phyloP scores from a whole-genome alignment of 30 jellyfish, hydroid and myxozoan genomes.

The Rhopilema esculentum region DNA sequence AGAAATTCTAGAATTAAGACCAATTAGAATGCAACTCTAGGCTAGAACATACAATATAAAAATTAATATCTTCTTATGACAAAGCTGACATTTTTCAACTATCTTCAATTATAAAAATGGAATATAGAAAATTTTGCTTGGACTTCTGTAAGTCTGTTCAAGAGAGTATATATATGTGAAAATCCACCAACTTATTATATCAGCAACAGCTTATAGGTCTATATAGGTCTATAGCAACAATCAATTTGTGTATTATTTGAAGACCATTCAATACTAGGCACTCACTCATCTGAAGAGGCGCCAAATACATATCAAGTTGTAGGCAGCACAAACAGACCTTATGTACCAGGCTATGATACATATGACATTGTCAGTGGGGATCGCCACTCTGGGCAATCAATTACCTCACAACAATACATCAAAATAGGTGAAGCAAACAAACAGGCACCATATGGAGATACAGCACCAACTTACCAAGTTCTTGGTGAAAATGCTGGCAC shows the following conservation, averaged over 20 bases:
- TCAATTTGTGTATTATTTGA: background rate
- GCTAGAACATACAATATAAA: no score
- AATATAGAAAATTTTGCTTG: no score
- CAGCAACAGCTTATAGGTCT: no score
- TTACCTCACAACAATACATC: background rate
- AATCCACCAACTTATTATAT: no score
- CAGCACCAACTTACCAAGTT: background rate
- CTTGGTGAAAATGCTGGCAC: background rate
- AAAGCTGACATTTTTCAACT: no score
- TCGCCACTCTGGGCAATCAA: background rate
- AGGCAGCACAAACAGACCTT: background rate
- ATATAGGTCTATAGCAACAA: no score
- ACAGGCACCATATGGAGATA: background rate
- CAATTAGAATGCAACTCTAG: no score
- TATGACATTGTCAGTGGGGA: background rate
- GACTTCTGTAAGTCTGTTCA: no score
- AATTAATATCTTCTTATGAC: no score
- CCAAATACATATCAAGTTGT: background rate
- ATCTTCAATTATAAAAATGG: no score
- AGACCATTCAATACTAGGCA: background rate
- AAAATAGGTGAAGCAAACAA: background rate
- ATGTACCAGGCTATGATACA: background rate
- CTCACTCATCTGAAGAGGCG: background rate
- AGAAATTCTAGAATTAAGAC: no score
- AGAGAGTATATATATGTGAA: no score